A percentile compares a stretch with the other conserved stretches of the same genome.
These are phyloP conservation scores for Vannuccia rotundouncinata DNA, from an alignment of 2,888 invertebrate genomes.

Conservation along the genomic window DNA sequence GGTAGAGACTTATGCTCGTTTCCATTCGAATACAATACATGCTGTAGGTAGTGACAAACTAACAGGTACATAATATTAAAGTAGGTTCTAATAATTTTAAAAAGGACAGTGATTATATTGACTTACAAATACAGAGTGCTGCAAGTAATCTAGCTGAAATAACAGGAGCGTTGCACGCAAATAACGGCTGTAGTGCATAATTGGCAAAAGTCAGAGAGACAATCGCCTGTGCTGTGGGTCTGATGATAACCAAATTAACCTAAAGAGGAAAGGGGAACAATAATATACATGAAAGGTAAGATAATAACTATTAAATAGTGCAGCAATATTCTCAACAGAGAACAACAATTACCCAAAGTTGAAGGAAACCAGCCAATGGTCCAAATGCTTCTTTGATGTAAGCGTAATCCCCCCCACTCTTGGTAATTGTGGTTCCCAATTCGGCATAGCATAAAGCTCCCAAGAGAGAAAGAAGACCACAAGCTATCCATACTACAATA, in stretches of 20 bases:
- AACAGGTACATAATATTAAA: too few species aligned
- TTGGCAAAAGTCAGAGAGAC: constrained; percentile 54
- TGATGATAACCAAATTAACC: constrained; percentile 54
- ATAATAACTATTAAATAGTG: too few species aligned
- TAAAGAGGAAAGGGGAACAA: constrained; percentile 40
- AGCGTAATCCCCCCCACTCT: constrained; percentile 75
- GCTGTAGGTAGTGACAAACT: too few species aligned
- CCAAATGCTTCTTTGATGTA: constrained; percentile 79
- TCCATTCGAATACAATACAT: too few species aligned
- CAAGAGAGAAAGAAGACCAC: constrained; percentile 51
- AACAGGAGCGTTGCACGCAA: constrained; percentile 49
- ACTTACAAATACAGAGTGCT: constrained; percentile 55
- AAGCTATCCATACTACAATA: constrained; percentile 49
- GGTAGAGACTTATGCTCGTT: too few species aligned
- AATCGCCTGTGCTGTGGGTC: constrained; percentile 55
- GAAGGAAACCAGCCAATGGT: constrained; percentile 74
- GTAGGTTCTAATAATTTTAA: too few species aligned
- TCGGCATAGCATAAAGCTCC: constrained; percentile 56
- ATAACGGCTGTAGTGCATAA: constrained; percentile 52
- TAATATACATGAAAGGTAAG: too few species aligned
- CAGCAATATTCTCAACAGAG: too few species aligned
- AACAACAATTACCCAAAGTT: constrained; percentile 70
- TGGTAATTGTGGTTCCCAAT: constrained; percentile 53
- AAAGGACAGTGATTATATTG: too few species aligned
- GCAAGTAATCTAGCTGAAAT: constrained; percentile 49